phyloP scores from a whole-genome alignment of 2,797 vertebrate species.

The Lutjanus argentimaculatus region DNA sequence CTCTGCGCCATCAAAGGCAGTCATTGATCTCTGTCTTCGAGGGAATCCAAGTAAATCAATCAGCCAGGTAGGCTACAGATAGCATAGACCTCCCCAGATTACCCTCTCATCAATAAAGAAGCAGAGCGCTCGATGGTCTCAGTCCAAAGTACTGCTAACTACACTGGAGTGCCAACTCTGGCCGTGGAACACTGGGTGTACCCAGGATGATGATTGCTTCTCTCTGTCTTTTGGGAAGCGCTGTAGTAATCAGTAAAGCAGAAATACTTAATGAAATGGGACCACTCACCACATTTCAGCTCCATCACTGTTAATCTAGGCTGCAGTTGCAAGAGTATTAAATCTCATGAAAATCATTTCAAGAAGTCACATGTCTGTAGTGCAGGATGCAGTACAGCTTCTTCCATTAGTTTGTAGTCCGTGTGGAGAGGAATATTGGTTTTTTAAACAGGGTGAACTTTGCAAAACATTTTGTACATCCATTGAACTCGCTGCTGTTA shows the following conservation, averaged over 20 bases:
- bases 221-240: constrained; percentile 37
- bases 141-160: constrained; percentile 54
- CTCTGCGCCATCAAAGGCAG: constrained; percentile 61
- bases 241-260: constrained; percentile 53
- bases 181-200: constrained; percentile 34
- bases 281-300: constrained; percentile 43
- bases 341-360: constrained; percentile 39
- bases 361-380: constrained; percentile 19
- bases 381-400: neutral
- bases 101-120: constrained; percentile 76
- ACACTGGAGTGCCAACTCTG: constrained; percentile 29
- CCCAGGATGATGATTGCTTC: constrained; percentile 37
- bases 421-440: constrained; percentile 1
- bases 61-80: constrained; percentile 72
- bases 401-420: constrained; percentile 1
- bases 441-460: constrained; percentile 4
- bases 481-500: neutral
- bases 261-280: constrained; percentile 47
- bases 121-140: constrained; percentile 53
- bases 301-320: constrained; percentile 26
- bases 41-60: constrained; percentile 77
- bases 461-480: neutral
- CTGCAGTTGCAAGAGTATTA: constrained; percentile 18
- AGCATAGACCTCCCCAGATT: constrained; percentile 66
- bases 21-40: constrained; percentile 76